These are phyloP conservation scores for Parasteatoda tepidariorum DNA, from an alignment of 1,140 invertebrate genomes.

Conservation along the genomic window DNA sequence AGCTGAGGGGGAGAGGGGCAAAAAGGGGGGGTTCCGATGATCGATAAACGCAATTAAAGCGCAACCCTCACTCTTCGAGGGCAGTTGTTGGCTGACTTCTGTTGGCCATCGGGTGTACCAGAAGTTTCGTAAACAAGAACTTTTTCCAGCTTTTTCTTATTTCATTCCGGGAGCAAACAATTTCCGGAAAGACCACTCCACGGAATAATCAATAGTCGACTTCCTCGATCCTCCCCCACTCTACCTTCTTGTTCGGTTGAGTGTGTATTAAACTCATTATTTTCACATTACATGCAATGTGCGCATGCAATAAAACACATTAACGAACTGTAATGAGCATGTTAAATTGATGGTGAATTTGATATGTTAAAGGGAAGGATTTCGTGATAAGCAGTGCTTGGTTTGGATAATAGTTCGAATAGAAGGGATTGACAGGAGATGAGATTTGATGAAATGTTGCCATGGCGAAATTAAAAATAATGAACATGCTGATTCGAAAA, in stretches of 20 bases:
- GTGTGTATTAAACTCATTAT: neutral
- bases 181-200: constrained; percentile 9
- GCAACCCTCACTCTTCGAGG: constrained; percentile 24
- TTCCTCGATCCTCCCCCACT: neutral
- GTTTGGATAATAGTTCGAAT: no score
- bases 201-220: constrained; percentile 1
- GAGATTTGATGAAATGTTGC: no score
- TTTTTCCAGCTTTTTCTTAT: constrained; percentile 23
- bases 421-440: no score
- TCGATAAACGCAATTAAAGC: constrained; percentile 52
- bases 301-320: neutral
- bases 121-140: constrained; percentile 47
- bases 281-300: constrained; percentile 5
- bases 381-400: no score
- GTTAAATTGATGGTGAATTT: no score
- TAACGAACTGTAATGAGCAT: neutral
- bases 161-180: constrained; percentile 21
- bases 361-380: no score
- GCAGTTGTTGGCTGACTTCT: constrained; percentile 30
- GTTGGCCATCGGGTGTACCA: constrained; percentile 35
- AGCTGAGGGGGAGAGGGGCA: neutral
- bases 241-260: neutral
- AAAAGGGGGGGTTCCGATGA: neutral
- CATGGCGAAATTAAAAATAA: no score
- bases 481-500: no score